These are phyloP conservation scores for Chrysocyon brachyurus DNA, from an alignment of 2,797 vertebrate genomes.

Conservation along the genomic window DNA sequence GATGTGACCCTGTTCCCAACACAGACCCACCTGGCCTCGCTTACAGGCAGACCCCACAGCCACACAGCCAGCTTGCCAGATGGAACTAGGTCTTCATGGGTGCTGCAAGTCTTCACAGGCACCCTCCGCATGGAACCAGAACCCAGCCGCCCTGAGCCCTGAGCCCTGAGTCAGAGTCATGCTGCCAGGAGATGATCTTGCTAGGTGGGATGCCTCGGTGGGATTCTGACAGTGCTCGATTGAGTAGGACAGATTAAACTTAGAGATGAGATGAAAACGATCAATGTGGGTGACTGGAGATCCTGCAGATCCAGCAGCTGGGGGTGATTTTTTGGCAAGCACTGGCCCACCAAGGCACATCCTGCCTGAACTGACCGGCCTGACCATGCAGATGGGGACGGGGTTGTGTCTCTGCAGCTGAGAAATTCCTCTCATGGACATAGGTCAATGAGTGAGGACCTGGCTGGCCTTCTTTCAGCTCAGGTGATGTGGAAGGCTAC, in stretches of 20 bases:
- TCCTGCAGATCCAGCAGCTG: neutral
- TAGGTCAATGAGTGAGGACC: neutral
- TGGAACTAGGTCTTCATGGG: neutral
- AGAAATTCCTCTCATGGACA: neutral
- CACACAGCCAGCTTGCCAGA: neutral
- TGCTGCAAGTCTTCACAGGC: too few species aligned
- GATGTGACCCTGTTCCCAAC: neutral
- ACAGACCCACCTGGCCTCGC: too few species aligned
- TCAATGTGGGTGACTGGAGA: neutral
- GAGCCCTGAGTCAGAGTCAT: neutral
- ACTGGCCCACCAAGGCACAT: neutral
- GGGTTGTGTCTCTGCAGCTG: neutral
- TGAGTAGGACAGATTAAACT: neutral
- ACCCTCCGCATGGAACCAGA: too few species aligned
- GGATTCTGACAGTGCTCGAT: neutral
- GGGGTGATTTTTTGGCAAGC: neutral
- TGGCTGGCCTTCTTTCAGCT: neutral
- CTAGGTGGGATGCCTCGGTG: neutral
- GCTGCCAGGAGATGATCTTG: neutral
- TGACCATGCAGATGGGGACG: neutral
- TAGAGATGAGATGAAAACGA: neutral
- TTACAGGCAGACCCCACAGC: neutral
- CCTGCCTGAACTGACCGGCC: neutral
- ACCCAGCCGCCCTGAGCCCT: too few species aligned
- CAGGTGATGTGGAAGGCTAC: neutral